These are phyloP conservation scores for Eupsilia transversa DNA, from an alignment of 2,888 invertebrate genomes.

Conservation along the genomic window DNA sequence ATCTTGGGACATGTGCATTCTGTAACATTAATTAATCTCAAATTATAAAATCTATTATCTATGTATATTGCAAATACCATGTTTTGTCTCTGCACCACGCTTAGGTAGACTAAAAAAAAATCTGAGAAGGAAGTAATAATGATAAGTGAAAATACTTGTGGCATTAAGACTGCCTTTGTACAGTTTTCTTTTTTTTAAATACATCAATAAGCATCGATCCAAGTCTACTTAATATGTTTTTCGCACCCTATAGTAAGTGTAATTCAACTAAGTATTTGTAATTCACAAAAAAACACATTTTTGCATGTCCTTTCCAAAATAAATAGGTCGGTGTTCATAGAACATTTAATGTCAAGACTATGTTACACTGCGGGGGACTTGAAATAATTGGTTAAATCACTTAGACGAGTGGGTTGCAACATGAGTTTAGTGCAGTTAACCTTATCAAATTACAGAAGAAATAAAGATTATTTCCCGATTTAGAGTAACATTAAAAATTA, in stretches of 20 bases:
- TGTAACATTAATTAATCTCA: neutral
- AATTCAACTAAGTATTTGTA: neutral
- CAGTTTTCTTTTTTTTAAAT: neutral
- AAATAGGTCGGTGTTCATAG: constrained; percentile 10
- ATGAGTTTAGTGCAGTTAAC: constrained; percentile 34
- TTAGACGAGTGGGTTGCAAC: constrained; percentile 49
- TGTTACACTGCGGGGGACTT: constrained; percentile 76
- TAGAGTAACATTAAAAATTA: constrained; percentile 25
- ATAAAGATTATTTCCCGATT: constrained; percentile 39
- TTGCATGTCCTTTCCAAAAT: constrained; percentile 19
- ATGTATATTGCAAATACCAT: neutral
- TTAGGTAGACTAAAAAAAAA: neutral
- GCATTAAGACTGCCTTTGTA: neutral
- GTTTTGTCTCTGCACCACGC: neutral
- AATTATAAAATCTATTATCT: neutral
- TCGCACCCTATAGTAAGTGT: too few relatives aligned
- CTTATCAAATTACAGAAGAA: constrained; percentile 48
- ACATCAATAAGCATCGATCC: neutral
- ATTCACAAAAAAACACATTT: neutral
- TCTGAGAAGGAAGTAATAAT: neutral
- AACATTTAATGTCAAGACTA: constrained; percentile 64
- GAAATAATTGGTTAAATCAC: constrained; percentile 79
- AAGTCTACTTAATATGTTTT: neutral
- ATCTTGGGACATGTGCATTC: neutral
- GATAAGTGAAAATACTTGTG: neutral